Percentiles rank a stretch among this genome's conserved stretches.
Conservation (phyloP, 1,140 invertebrate genomes). For the Amyelois transitella region DNA sequence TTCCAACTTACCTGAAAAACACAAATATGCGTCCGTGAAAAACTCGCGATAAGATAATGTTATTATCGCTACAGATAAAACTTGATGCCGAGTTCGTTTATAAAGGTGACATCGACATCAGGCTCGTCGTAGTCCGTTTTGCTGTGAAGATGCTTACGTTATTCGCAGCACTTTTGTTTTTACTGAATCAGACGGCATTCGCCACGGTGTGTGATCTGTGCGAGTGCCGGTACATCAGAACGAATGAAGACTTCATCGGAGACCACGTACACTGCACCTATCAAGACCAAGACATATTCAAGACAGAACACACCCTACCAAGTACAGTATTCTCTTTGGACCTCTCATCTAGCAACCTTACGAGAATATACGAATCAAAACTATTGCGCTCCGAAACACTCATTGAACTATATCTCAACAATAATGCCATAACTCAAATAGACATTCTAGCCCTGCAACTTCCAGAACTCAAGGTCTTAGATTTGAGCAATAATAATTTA, state of each 20-base stretch:
- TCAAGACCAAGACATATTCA: conserved; percentile 25
- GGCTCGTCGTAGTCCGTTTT: background rate
- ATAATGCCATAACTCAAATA: conserved; percentile 67
- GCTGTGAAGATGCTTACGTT: background rate
- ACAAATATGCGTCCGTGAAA: background rate
- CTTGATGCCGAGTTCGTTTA: background rate
- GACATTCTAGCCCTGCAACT: conserved; percentile 43
- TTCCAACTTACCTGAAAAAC: background rate
- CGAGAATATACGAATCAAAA: conserved; percentile 21
- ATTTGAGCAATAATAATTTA: conserved; percentile 73
- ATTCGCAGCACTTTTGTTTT: background rate
- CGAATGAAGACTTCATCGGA: conserved; percentile 33
- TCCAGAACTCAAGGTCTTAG: conserved; percentile 65
- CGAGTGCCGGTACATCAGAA: conserved; percentile 34
- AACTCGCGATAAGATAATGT: background rate
- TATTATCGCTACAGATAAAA: background rate
- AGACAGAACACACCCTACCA: conserved; percentile 33
- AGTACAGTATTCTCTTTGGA: conserved; percentile 40
- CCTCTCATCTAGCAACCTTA: conserved; percentile 58
- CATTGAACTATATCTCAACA: conserved; percentile 38
- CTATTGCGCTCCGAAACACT: conserved; percentile 37
- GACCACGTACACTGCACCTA: conserved; percentile 53
- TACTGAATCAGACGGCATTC: background rate
- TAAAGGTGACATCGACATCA: background rate
- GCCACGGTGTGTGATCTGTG: conserved; percentile 42